Evolutionary conservation across 2,888 invertebrate genomes (phyloP).

Genomic region (Synergus laeviventris): DNA sequence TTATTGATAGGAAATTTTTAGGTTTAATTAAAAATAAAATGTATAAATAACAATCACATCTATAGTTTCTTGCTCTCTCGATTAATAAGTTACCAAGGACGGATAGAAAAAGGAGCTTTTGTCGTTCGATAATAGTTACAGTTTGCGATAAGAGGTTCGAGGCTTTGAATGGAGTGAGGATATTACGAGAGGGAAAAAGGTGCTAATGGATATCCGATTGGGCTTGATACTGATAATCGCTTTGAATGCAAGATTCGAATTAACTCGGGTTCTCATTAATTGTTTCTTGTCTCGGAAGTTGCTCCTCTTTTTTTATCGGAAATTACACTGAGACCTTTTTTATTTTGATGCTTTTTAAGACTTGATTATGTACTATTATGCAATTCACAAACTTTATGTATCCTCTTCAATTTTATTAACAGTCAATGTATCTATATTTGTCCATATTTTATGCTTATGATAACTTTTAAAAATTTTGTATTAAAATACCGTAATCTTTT

Average conservation of each 20-base stretch:
- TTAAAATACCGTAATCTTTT: too few species aligned
- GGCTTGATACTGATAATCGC: slow-evolving; percentile 18
- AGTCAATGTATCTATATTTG: too few species aligned
- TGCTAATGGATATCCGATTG: slow-evolving; percentile 38
- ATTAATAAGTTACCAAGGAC: background rate
- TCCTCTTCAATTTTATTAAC: too few species aligned
- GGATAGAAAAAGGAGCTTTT: background rate
- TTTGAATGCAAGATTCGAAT: slow-evolving; percentile 12
- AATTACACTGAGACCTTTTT: slow-evolving; percentile 4
- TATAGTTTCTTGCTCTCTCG: background rate
- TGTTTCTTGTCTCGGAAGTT: background rate
- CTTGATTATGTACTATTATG: background rate
- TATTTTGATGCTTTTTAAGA: background rate
- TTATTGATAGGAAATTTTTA: background rate
- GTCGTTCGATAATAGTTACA: background rate
- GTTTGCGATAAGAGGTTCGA: slow-evolving; percentile 6
- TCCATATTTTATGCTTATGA: too few species aligned
- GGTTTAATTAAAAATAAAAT: background rate
- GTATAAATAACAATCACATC: background rate
- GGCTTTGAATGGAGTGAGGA: slow-evolving; percentile 11
- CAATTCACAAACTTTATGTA: background rate
- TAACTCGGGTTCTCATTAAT: slow-evolving; percentile 8
- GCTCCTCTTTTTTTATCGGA: background rate
- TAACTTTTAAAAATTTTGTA: too few species aligned
- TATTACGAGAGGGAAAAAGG: slow-evolving; percentile 29